These are phyloP conservation scores for Atrichornis clamosus DNA, from an alignment of 2,113 vertebrate species.

Conservation along the genomic window DNA sequence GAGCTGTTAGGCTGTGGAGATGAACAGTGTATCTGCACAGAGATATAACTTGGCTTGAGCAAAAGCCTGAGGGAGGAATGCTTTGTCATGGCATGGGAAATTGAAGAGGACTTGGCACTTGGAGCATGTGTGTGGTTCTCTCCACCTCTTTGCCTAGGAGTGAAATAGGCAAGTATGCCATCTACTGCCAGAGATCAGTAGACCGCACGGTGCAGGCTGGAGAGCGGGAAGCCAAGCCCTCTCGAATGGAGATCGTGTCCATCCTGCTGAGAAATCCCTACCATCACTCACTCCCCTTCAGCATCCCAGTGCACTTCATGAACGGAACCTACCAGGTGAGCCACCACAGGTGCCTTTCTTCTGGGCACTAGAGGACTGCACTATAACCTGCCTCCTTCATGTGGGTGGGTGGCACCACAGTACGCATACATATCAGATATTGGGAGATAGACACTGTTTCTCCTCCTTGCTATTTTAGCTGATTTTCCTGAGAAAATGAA, in stretches of 20 bases:
- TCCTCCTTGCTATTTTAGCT: background rate
- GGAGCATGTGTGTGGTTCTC: background rate
- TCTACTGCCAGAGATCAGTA: constrained; percentile 87
- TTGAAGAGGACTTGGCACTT: background rate
- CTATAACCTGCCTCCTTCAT: background rate
- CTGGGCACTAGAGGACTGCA: background rate
- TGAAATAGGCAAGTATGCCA: constrained; percentile 87
- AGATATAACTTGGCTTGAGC: background rate
- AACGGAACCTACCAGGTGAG: constrained; percentile 88
- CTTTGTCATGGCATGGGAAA: background rate
- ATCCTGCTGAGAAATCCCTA: constrained; percentile 90
- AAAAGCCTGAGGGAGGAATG: background rate
- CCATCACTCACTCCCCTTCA: constrained; percentile 89
- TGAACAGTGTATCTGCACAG: background rate
- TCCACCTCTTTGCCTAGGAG: constrained; percentile 64
- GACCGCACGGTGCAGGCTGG: constrained; percentile 82
- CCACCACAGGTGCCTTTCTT: background rate
- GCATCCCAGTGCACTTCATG: constrained; percentile 91
- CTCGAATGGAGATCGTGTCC: constrained; percentile 89
- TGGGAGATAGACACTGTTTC: background rate
- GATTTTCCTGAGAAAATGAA: background rate
- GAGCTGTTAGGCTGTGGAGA: background rate
- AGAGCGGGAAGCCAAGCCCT: constrained; percentile 86
- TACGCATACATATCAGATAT: background rate
- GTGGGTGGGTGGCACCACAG: background rate